Evolutionary conservation across 2,797 vertebrate species (phyloP).

Genomic region (Meda fulgida): DNA sequence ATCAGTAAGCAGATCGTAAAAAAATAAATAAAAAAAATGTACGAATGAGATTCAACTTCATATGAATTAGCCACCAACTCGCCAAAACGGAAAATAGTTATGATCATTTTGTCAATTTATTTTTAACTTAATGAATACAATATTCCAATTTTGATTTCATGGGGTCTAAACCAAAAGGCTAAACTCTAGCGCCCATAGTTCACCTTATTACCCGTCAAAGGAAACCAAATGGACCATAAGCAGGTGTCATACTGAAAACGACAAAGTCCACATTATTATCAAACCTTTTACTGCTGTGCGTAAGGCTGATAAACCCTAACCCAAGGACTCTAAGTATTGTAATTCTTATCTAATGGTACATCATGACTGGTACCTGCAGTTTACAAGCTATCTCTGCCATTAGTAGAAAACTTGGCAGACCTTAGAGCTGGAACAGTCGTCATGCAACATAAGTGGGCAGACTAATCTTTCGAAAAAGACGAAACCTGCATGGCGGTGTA

Average conservation of each 20-base stretch:
- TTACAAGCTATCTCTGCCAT: constrained; percentile 43
- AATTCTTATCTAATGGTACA: constrained; percentile 56
- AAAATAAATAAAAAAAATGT: too few relatives aligned
- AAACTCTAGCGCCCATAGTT: not conserved
- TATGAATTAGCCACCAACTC: not conserved
- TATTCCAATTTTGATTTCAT: not conserved
- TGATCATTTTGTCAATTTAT: too few relatives aligned
- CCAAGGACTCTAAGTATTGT: constrained; percentile 40
- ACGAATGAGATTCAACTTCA: not conserved
- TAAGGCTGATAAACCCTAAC: constrained; percentile 43
- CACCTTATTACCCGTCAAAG: constrained; percentile 2
- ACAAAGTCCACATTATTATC: constrained; percentile 61
- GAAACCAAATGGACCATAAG: constrained; percentile 5
- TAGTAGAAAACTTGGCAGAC: constrained; percentile 5
- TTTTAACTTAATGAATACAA: not conserved
- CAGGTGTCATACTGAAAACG: constrained; percentile 30
- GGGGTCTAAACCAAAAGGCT: not conserved
- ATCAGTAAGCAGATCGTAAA: not conserved
- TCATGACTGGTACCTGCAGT: constrained; percentile 47
- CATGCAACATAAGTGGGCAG: constrained; percentile 47
- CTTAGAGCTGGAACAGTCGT: constrained; percentile 20
- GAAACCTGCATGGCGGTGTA: constrained; percentile 48
- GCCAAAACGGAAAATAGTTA: not conserved
- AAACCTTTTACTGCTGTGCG: constrained; percentile 42
- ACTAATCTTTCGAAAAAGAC: constrained; percentile 47